These are phyloP conservation scores for Azemiops feae DNA, from an alignment of 2,113 vertebrate genomes.

Conservation along the genomic window DNA sequence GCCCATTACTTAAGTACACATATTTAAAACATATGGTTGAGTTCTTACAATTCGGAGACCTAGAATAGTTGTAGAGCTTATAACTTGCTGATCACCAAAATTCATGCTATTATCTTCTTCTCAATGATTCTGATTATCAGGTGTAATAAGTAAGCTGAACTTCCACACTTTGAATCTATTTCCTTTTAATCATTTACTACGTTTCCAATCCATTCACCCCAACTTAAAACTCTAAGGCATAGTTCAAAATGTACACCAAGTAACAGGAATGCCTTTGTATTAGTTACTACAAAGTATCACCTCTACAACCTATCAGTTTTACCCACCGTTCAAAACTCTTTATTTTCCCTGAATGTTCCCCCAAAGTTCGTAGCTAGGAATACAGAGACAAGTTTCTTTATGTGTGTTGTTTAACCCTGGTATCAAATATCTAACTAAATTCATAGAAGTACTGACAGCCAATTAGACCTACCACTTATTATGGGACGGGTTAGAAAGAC, in stretches of 20 bases:
- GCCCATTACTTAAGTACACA: neutral
- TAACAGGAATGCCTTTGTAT: neutral
- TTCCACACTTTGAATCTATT: neutral
- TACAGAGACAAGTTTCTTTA: neutral
- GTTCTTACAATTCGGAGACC: neutral
- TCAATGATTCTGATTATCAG: neutral
- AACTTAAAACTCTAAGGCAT: neutral
- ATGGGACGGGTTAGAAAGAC: neutral
- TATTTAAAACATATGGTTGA: neutral
- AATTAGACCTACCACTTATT: too few species aligned
- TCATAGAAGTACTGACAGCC: neutral
- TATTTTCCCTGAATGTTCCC: neutral
- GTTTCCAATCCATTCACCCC: neutral
- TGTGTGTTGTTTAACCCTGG: neutral
- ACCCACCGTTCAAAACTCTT: neutral
- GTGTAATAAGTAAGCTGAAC: neutral
- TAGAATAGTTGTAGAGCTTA: neutral
- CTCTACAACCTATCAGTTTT: neutral
- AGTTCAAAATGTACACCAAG: neutral
- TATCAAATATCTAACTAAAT: neutral
- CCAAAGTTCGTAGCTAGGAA: neutral
- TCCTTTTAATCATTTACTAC: neutral
- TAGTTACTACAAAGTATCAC: neutral
- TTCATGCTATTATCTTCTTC: neutral
- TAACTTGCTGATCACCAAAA: neutral